Base-by-base conservation (phyloP, 1,140 invertebrate genomes). In the Drosophila kepulauana region DNA sequence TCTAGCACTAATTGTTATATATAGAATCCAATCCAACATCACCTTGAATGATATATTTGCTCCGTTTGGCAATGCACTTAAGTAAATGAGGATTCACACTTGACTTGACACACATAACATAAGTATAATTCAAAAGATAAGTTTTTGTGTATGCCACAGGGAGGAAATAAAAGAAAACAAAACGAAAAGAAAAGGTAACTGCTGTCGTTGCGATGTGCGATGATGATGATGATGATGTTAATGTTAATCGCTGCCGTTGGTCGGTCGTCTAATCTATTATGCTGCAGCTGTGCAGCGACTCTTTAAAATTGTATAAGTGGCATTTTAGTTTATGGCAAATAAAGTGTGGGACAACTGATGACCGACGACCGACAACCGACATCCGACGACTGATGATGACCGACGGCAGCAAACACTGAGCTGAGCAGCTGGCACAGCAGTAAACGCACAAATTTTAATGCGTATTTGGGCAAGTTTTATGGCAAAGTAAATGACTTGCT, bases 401-500 rank as follows among this genome's bases (percentile, higher is more conserved):
- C 8, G 49, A 13, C 8, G 25, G 20, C 49, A 28, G 25, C 8
- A 30, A 56, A 6, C 54, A 41, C 54, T 57, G 68, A 71, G 71
- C 54, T 57, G 68, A 71, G 71, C 71, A 74, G 71, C 71, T 74
- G 71, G 65, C 71, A 15, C 8, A 25, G 49, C 41, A 54, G 71
- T 78, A 54, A 75, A 78, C 72, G 73, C 59, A 61, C 49, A 74
- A 69, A 69, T 62, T 74, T 74, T 74, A 74, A 74, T 74, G 71
- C 57, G 65, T 74, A 74, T 74, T 74, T 69, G 63, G 63, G 70
- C 57, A 77, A 77, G 73, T 75, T 78, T 78, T 78, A 78, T 68
- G 66, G 57, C 72, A 65, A 78, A 78, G 76, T 70, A 75, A 78
- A 78, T 70, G 65, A 70, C 48, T 70, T 75, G 72, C 33, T 59